A percentile compares a stretch with the other conserved stretches of the same genome.
Conservation (phyloP, 2,888 invertebrate genomes). For the Loripinus fragilis region DNA sequence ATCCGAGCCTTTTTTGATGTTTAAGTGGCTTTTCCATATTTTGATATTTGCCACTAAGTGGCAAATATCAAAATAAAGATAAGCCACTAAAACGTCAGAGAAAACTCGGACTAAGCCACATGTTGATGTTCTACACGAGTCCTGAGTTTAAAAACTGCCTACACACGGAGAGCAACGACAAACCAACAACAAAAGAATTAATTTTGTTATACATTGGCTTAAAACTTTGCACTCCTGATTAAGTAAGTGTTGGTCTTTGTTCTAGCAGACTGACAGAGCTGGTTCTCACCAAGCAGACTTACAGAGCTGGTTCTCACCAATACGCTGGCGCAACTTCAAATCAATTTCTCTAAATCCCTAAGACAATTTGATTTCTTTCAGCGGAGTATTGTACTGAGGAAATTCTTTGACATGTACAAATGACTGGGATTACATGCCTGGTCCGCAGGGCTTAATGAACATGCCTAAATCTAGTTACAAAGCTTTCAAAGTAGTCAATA, state of each 20-base stretch:
- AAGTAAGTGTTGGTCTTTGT: constrained; percentile 7
- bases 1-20: too few species aligned
- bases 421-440: constrained; percentile 61
- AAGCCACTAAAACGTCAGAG: too few species aligned
- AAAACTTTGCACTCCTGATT: too few species aligned
- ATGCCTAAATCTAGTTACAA: constrained; percentile 56
- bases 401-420: constrained; percentile 62
- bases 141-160: too few species aligned
- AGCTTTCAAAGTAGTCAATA: constrained; percentile 56
- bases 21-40: too few species aligned
- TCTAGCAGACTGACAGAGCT: neutral
- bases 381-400: constrained; percentile 52
- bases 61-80: too few species aligned
- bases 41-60: too few species aligned
- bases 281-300: neutral
- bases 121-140: too few species aligned
- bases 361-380: constrained; percentile 60
- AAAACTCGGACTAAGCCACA: too few species aligned
- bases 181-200: too few species aligned
- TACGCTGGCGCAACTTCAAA: constrained; percentile 45
- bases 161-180: too few species aligned
- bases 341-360: constrained; percentile 50
- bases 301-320: neutral
- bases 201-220: too few species aligned
- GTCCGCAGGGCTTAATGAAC: constrained; percentile 54